phyloP scores from a whole-genome alignment of 2,888 invertebrate genomes.

The Melinaea menophilus region DNA sequence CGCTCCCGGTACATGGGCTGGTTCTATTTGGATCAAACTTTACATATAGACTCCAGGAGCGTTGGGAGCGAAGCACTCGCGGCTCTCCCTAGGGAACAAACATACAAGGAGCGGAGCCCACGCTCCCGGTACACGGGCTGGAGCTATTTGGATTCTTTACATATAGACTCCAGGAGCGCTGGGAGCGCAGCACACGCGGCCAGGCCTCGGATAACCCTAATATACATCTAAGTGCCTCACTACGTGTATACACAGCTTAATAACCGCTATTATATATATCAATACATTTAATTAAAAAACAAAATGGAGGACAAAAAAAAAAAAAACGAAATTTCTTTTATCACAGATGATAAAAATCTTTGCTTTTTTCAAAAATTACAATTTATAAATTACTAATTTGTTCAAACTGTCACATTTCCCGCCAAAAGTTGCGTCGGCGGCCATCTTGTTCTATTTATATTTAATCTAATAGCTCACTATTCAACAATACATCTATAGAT shows the following conservation, averaged over 20 bases:
- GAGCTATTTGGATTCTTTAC: no score
- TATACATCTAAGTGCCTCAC: conserved; percentile 47
- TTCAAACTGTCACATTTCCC: not conserved
- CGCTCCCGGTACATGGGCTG: not conserved
- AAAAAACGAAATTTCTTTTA: no score
- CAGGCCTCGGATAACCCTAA: conserved; percentile 59
- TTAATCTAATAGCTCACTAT: not conserved
- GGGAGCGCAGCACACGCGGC: conserved; percentile 32
- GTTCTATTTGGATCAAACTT: no score
- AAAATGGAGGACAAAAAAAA: no score
- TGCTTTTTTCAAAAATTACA: not conserved
- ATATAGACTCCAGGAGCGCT: conserved; percentile 13
- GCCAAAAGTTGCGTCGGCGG: not conserved
- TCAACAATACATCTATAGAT: not conserved
- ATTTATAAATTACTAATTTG: conserved; percentile 4
- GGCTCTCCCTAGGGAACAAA: conserved; percentile 13
- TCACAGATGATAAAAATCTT: not conserved
- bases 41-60: no score
- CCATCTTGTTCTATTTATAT: conserved; percentile 3
- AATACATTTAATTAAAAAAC: conserved; percentile 20
- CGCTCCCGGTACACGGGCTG: no score
- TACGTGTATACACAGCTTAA: conserved; percentile 37
- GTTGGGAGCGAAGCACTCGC: no score
- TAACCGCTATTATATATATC: conserved; percentile 41
- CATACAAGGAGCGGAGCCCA: no score